A percentile compares a stretch with the other conserved stretches of the same genome.
phyloP scores from a whole-genome alignment of 2,888 invertebrate genomes.

The Coremacera marginata region DNA sequence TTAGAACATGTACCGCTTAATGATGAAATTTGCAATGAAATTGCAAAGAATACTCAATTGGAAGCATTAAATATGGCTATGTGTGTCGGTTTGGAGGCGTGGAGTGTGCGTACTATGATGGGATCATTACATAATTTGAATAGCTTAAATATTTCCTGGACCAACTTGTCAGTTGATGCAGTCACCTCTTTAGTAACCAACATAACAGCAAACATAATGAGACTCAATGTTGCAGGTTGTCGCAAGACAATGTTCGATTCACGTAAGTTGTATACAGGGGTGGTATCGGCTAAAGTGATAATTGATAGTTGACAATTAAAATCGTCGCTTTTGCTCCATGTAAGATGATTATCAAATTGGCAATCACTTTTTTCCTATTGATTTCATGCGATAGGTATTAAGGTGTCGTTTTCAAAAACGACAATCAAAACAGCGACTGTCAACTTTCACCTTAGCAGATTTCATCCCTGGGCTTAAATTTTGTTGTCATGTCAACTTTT shows the following conservation, averaged over 20 bases:
- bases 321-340: too few species aligned
- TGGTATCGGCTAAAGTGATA: too few species aligned
- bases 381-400: too few species aligned
- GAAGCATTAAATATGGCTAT: conserved; percentile 88
- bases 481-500: too few species aligned
- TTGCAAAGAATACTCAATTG: conserved; percentile 77
- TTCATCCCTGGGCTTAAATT: too few species aligned
- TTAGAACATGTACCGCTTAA: conserved; percentile 82
- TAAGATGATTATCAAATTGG: too few species aligned
- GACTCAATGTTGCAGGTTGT: conserved; percentile 88
- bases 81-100: conserved; percentile 78
- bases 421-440: too few species aligned
- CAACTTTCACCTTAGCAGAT: too few species aligned
- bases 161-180: conserved; percentile 74
- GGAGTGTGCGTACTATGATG: conserved; percentile 76
- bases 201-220: conserved; percentile 76
- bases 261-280: conserved; percentile 77
- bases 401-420: too few species aligned
- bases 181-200: conserved; percentile 74
- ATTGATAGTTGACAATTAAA: too few species aligned
- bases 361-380: too few species aligned
- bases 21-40: conserved; percentile 75
- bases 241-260: conserved; percentile 80
- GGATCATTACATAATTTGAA: conserved; percentile 68
- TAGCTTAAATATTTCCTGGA: conserved; percentile 88